These are phyloP conservation scores for Caenorhabditis inopinata DNA, from an alignment of 1,140 invertebrate species.

Conservation along the genomic window DNA sequence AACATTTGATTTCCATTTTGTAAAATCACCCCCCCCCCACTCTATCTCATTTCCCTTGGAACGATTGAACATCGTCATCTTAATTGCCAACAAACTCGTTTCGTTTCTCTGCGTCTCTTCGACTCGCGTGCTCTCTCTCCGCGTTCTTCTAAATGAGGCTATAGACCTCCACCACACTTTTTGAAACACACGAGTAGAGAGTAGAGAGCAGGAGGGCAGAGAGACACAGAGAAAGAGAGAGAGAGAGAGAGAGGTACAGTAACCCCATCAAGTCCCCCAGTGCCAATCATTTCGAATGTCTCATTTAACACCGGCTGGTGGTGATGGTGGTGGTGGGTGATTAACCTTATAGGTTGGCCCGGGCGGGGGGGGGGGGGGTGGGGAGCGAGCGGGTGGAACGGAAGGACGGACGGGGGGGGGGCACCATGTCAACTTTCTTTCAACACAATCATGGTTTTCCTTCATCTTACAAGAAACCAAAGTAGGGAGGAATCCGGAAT, in stretches of 20 bases:
- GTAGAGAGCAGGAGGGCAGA: too few species aligned
- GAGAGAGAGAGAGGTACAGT: not conserved
- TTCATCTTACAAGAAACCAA: too few species aligned
- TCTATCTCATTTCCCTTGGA: not conserved
- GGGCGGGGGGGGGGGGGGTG: not conserved
- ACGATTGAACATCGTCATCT: slow-evolving; percentile 21
- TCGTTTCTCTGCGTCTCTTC: not conserved
- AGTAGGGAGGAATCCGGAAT: too few species aligned
- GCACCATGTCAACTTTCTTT: too few species aligned
- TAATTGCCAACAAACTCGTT: slow-evolving; percentile 33
- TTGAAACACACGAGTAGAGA: not conserved
- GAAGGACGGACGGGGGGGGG: too few species aligned
- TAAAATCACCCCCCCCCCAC: too few species aligned
- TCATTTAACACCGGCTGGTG: slow-evolving; percentile 22
- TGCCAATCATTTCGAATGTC: slow-evolving; percentile 27
- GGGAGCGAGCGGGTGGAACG: not conserved
- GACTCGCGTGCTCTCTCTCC: not conserved
- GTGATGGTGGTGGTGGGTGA: too few species aligned
- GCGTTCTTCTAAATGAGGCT: not conserved
- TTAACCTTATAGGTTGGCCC: not conserved
- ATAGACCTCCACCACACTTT: slow-evolving; percentile 34
- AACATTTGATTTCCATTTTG: slow-evolving; percentile 25
- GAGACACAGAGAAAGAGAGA: too few species aligned
- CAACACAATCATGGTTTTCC: too few species aligned
- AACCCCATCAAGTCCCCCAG: too few species aligned